Base-by-base conservation (phyloP, 2,888 invertebrate species). In the Eurois occulta region DNA sequence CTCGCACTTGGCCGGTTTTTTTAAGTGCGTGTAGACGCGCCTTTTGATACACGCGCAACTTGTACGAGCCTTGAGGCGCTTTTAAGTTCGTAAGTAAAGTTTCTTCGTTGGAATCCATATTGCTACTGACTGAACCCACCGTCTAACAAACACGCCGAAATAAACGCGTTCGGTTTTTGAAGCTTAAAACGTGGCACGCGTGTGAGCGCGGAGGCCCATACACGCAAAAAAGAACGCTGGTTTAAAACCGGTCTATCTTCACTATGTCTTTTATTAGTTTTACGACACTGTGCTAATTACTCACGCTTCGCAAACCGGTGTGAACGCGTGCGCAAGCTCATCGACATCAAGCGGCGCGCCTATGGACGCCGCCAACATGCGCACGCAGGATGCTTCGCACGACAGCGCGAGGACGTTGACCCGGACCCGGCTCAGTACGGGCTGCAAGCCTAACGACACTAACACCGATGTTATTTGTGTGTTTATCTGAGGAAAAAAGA, bases 381-480 rank as follows among this genome's bases (percentile, higher is more conserved):
- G 88, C 69, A 95, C 93, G 90, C 93, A 93, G 52, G 89, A 87
- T 10, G 90, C 93, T 69, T 94, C 94, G 88, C 95, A 95, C 32
- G 94, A 92, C 64, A 96, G 80, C 81, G 96, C 96, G 4, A 95
- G 84, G 43, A 93, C 95, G 73, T 85, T 85, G 74, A 93, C 95
- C 6, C 94, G 92, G 52, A 92, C 91, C 1, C 95, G 91, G 1
- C 84, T 74, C n/a, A 93, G 72, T 64, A 90, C 69, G 11, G 91
- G 86, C 60, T 91, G 89, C 8, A 94, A 83, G 0, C 95, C 95
- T 8, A 96, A 88, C 0, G 86, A 84, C 1, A 90, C 87, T 32
- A 95, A 90, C 0, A 88, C 90, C 1, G 94, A 91, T 1, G 93
- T 93, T 43, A 95, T 84, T 84, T 94, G 94, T 0, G 91, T 94